phyloP scores from a whole-genome alignment of 2,113 vertebrate species.

The Pyrgilauda ruficollis region DNA sequence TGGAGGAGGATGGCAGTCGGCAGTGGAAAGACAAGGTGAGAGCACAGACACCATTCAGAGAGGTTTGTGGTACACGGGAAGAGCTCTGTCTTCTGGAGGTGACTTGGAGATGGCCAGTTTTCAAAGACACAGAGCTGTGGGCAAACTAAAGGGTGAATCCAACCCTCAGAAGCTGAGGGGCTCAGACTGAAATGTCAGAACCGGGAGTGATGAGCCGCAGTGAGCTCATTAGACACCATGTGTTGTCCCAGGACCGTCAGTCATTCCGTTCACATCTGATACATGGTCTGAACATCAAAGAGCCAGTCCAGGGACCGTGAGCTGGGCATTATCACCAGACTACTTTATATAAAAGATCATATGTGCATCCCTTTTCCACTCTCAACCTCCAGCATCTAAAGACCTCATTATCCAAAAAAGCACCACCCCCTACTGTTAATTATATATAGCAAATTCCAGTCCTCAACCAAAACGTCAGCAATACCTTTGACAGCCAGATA shows the following conservation, averaged over 20 bases:
- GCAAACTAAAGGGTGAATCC: background rate
- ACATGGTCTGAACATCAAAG: conserved; percentile 33
- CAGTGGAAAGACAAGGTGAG: background rate
- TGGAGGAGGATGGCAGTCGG: background rate
- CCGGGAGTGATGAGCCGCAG: background rate
- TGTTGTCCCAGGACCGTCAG: background rate
- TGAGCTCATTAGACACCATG: conserved; percentile 9
- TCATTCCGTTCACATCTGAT: conserved; percentile 2
- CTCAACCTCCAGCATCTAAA: background rate
- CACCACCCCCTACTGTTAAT: background rate
- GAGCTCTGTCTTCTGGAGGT: background rate
- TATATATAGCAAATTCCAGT: conserved; percentile 14
- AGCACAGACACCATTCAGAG: background rate
- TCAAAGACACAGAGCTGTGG: background rate
- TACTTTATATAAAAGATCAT: background rate
- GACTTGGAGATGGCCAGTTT: background rate
- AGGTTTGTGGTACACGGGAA: background rate
- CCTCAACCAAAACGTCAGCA: background rate
- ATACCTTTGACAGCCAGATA: background rate
- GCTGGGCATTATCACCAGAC: conserved; percentile 16
- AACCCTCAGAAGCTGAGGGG: background rate
- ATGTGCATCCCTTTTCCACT: background rate
- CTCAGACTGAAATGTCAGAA: background rate
- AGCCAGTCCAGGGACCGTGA: accelerated
- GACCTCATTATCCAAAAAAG: background rate